Percentiles rank a stretch among this genome's conserved stretches.
Evolutionary conservation across 2,888 invertebrate species (phyloP).

Genomic region (Phortica magna): DNA sequence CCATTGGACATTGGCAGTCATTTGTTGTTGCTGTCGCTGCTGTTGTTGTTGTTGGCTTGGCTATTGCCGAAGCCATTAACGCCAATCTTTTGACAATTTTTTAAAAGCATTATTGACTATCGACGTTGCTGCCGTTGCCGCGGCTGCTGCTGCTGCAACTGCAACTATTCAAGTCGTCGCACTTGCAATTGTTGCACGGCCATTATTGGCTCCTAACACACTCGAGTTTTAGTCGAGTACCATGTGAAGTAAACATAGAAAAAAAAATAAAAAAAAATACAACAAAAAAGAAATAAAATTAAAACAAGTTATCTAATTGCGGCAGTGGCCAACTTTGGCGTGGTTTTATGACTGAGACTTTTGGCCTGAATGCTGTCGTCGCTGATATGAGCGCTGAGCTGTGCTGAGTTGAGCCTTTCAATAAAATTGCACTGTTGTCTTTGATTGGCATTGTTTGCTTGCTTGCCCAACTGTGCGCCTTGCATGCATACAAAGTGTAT

Average conservation of each 20-base stretch:
- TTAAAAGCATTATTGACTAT: conserved; percentile 20
- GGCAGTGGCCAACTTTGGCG: conserved; percentile 54
- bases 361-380: conserved; percentile 3
- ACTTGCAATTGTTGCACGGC: conserved; percentile 30
- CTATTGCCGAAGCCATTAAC: conserved; percentile 11
- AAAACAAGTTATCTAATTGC: conserved; percentile 72
- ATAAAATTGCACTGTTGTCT: conserved; percentile 1
- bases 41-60: conserved; percentile 5
- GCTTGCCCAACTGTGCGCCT: neutral
- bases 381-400: neutral
- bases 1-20: conserved; percentile 71
- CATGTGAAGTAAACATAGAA: conserved; percentile 2
- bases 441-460: conserved; percentile 8
- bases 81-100: conserved; percentile 14
- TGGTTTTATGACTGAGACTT: neutral
- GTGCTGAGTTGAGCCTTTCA: neutral
- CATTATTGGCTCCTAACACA: conserved; percentile 14
- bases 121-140: neutral
- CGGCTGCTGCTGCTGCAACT: neutral
- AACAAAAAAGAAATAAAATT: conserved; percentile 62
- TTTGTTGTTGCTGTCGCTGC: conserved; percentile 45
- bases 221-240: conserved; percentile 23
- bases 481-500: neutral
- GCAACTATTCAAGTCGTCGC: conserved; percentile 18
- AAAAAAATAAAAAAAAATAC: conserved; percentile 57